Base-by-base conservation (phyloP, 53 echinoderm and acorn worm species). In the Patiria pectinifera region DNA sequence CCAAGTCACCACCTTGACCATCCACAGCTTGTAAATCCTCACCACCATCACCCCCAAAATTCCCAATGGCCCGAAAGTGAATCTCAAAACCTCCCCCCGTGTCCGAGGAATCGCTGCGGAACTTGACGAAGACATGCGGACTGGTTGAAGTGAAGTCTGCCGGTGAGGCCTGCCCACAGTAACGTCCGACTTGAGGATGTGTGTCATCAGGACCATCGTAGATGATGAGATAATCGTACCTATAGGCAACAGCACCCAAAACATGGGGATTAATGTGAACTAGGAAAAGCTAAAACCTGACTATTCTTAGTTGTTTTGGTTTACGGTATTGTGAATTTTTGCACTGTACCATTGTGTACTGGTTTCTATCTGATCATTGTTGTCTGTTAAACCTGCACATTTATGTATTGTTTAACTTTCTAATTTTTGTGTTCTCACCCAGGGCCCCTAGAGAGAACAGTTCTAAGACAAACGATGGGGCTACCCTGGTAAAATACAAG, bases 151-250 rank as follows among this genome's bases (percentile, higher is more conserved):
- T 89, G n/a, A 89, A 80, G 15, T 22, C 49, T 45, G 48, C 9
- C 11, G 81, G 81, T 11, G 43, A 22, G 69, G 12, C 59, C 3
- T 47, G 21, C 2, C 89, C 89, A 24, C 89, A 89, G 81, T 89
- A 89, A 24, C 69, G 89, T 47, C 89, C 89, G 44, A 82, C 24
- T 22, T 63, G 21, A 13, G 81, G 80, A 2, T 6, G 45, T n/a
- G 81, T 69, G 14, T n/a, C 13, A 45, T 89, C 89, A 6, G 89
- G 81, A 18, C 89, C 89, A 81, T 89, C 89, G 19, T 89, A 82
- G n/a, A 89, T 22, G 23, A 69, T 80, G 46, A 89, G 82, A 81
- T 89, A 81, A 47, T 89, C 89, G 23, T 89, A 82, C 45, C 89
- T 89, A 35, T 35, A 66, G 19, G 63, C 45, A 49, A 82, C 82